These are phyloP conservation scores for Falcaria lacertinaria DNA, from an alignment of 2,888 invertebrate species.

Conservation along the genomic window DNA sequence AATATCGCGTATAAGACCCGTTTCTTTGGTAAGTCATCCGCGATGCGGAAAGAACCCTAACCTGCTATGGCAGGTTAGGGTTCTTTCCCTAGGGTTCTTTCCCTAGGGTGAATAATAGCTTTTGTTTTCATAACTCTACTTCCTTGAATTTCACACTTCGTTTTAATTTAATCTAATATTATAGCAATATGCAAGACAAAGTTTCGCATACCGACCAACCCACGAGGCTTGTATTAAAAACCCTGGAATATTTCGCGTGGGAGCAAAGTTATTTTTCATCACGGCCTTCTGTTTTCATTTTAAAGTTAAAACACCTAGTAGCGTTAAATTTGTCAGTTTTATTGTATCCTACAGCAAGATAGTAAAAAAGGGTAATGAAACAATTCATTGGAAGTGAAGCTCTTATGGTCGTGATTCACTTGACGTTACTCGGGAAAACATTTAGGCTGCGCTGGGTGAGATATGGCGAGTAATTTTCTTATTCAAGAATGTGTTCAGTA, in stretches of 20 bases:
- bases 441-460: neutral
- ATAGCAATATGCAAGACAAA: neutral
- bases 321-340: conserved; percentile 17
- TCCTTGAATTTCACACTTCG: neutral
- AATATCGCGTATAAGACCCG: too few species aligned
- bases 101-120: too few species aligned
- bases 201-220: neutral
- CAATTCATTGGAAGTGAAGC: conserved; percentile 10
- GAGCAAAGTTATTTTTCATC: neutral
- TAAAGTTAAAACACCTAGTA: conserved; percentile 5
- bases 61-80: too few species aligned
- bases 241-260: neutral
- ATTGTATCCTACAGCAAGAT: conserved; percentile 20
- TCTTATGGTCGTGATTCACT: conserved; percentile 4
- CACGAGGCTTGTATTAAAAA: neutral
- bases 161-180: neutral
- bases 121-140: too few species aligned
- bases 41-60: too few species aligned
- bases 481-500: too few species aligned
- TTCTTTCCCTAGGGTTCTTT: too few species aligned
- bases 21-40: too few species aligned
- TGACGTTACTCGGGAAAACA: neutral
- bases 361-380: conserved; percentile 21
- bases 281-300: neutral
- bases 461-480: neutral